These are phyloP conservation scores for Matsumurasca onukii DNA, from an alignment of 1,140 invertebrate species.

Conservation along the genomic window DNA sequence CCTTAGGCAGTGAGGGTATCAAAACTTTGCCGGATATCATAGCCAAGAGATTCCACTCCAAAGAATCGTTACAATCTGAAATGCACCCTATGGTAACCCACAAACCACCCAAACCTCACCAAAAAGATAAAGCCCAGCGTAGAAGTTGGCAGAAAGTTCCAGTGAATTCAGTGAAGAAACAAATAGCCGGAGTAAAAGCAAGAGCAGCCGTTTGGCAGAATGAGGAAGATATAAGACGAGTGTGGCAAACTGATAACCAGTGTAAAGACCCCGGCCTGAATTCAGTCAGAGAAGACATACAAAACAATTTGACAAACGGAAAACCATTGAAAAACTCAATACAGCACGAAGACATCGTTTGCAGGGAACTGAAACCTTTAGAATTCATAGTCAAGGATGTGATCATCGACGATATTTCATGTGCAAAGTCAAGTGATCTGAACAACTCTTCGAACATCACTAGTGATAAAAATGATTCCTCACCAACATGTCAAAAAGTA, in stretches of 20 bases:
- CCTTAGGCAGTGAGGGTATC: slow-evolving; percentile 33
- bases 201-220: slow-evolving; percentile 34
- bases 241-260: slow-evolving; percentile 35
- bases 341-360: slow-evolving; percentile 18
- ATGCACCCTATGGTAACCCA: slow-evolving; percentile 50
- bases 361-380: slow-evolving; percentile 19
- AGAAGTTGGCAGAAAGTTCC: slow-evolving; percentile 34
- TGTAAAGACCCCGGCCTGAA: slow-evolving; percentile 38
- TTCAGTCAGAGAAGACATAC: slow-evolving; percentile 31
- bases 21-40: slow-evolving; percentile 34
- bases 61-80: slow-evolving; percentile 36
- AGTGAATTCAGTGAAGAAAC: slow-evolving; percentile 12
- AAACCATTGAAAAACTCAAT: slow-evolving; percentile 13
- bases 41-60: slow-evolving; percentile 35
- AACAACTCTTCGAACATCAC: slow-evolving; percentile 10
- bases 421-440: background rate
- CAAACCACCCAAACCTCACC: slow-evolving; percentile 53
- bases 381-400: slow-evolving; percentile 27
- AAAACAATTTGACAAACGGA: slow-evolving; percentile 19
- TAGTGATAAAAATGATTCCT: slow-evolving; percentile 11
- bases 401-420: slow-evolving; percentile 20
- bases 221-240: slow-evolving; percentile 45
- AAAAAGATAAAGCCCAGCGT: slow-evolving; percentile 46
- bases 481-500: background rate
- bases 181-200: background rate